Evolutionary conservation across 2,888 invertebrate genomes (phyloP).

Genomic region (Zele albiditarsus): DNA sequence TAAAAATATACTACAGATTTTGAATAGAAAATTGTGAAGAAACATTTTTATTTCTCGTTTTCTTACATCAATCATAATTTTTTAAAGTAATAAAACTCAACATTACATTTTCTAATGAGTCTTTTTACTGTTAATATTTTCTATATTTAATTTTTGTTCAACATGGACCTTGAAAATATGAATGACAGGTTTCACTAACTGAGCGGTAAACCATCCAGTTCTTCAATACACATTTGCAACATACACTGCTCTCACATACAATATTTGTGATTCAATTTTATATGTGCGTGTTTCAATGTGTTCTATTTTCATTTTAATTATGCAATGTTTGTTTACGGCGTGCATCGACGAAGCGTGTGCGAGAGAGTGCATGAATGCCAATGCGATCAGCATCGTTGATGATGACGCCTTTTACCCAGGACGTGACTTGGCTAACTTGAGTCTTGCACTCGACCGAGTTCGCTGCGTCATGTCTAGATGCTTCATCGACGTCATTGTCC

Average conservation of each 20-base stretch:
- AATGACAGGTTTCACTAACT: too few relatives aligned
- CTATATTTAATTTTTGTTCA: too few relatives aligned
- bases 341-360: background rate
- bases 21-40: too few relatives aligned
- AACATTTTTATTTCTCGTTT: too few relatives aligned
- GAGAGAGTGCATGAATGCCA: slow-evolving; percentile 25
- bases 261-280: background rate
- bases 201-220: too few relatives aligned
- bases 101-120: too few relatives aligned
- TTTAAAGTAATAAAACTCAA: too few relatives aligned
- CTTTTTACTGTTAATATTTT: too few relatives aligned
- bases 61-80: too few relatives aligned
- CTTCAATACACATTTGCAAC: background rate
- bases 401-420: slow-evolving; percentile 41
- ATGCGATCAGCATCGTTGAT: slow-evolving; percentile 7
- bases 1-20: too few relatives aligned
- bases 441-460: slow-evolving; percentile 17
- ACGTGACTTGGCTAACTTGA: slow-evolving; percentile 21
- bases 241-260: background rate
- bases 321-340: slow-evolving; percentile 57
- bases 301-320: slow-evolving; percentile 51
- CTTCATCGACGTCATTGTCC: slow-evolving; percentile 34
- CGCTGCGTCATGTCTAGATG: slow-evolving; percentile 26
- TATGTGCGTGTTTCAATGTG: slow-evolving; percentile 10
- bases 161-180: too few relatives aligned